Conservation (phyloP, 2,888 invertebrate genomes). For the Drosophila aldrichi region DNA sequence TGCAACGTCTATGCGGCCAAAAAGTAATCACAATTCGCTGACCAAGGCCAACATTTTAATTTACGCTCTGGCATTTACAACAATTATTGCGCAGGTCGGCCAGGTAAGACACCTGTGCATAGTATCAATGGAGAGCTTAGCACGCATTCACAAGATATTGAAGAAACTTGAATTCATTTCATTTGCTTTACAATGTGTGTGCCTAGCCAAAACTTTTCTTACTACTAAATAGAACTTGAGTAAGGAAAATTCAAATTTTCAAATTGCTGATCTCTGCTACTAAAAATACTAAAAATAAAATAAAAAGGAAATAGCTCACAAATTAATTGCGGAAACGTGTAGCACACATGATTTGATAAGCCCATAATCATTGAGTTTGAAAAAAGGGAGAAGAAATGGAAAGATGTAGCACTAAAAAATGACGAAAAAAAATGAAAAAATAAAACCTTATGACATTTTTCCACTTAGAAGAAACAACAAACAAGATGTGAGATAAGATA, state of each 20-base stretch:
- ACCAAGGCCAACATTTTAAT: constrained; percentile 50
- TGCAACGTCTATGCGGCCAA: constrained; percentile 29
- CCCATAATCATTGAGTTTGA: constrained; percentile 29
- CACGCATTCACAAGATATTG: constrained; percentile 14
- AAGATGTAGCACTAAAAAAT: not conserved
- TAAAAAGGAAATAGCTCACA: constrained; percentile 1
- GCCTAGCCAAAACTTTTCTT: not conserved
- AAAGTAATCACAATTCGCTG: constrained; percentile 45
- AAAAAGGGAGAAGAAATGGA: not conserved
- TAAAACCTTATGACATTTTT: constrained; percentile 42
- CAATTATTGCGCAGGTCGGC: constrained; percentile 19
- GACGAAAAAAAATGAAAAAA: constrained; percentile 3
- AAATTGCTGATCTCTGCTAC: not conserved
- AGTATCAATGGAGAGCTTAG: constrained; percentile 33
- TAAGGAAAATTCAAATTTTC: not conserved
- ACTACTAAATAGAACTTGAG: too few species aligned
- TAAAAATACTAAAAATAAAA: not conserved
- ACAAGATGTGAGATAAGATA: constrained; percentile 50
- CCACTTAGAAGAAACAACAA: constrained; percentile 37
- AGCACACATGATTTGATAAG: constrained; percentile 40
- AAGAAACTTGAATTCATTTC: not conserved
- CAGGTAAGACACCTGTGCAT: constrained; percentile 30
- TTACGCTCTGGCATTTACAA: constrained; percentile 53
- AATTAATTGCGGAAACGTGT: constrained; percentile 43
- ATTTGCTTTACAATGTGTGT: not conserved